phyloP scores from a whole-genome alignment of 2,797 vertebrate species.

The Eulemur albifrons region DNA sequence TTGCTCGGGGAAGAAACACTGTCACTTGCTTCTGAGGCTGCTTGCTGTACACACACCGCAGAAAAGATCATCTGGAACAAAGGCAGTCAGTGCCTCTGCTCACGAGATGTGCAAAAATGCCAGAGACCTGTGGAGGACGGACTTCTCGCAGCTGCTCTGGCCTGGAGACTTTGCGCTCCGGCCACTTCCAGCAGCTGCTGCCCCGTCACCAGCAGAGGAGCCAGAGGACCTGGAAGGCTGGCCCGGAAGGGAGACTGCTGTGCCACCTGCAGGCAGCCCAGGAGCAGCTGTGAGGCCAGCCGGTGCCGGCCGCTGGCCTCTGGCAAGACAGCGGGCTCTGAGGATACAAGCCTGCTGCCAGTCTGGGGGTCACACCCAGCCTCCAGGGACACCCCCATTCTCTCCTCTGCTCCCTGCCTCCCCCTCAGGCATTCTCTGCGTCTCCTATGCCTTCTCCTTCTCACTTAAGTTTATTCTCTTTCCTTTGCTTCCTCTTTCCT shows the following conservation, averaged over 20 bases:
- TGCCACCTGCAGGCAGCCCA: constrained; percentile 34
- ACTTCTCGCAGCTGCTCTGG: background rate
- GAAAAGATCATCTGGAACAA: background rate
- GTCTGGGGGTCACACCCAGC: background rate
- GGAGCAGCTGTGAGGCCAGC: constrained; percentile 20
- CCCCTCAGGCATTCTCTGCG: background rate
- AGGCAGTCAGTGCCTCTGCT: background rate
- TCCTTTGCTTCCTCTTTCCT: background rate
- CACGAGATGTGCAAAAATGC: background rate
- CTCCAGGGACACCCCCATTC: too few relatives aligned
- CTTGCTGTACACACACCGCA: background rate
- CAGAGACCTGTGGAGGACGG: background rate
- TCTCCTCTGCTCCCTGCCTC: background rate
- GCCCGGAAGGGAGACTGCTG: background rate
- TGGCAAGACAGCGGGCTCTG: background rate
- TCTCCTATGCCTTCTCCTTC: background rate
- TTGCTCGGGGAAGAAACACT: background rate
- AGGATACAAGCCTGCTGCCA: background rate
- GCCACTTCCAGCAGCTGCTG: background rate
- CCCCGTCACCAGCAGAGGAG: background rate
- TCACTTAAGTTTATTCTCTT: background rate
- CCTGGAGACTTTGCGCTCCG: background rate
- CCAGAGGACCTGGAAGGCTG: background rate
- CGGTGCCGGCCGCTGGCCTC: background rate
- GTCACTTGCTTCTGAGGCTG: background rate